phyloP scores from a whole-genome alignment of 2,888 invertebrate genomes.

The Heteropelma amictum region DNA sequence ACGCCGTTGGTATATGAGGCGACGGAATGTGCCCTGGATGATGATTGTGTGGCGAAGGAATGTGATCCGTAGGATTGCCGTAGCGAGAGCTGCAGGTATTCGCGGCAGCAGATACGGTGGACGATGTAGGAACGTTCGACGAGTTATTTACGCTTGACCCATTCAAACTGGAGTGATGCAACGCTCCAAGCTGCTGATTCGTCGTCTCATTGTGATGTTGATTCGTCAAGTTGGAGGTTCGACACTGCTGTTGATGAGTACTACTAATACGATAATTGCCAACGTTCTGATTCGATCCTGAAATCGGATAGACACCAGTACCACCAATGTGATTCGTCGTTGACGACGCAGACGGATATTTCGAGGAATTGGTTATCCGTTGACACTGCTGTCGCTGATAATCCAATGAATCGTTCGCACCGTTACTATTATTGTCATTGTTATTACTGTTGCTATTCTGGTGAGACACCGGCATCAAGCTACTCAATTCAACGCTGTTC shows the following conservation, averaged over 20 bases:
- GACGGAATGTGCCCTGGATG: conserved; percentile 72
- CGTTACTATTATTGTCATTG: conserved; percentile 18
- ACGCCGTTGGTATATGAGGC: conserved; percentile 64
- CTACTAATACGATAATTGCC: conserved; percentile 57
- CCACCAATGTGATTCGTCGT: conserved; percentile 40
- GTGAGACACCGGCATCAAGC: conserved; percentile 46
- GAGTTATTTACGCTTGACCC: conserved; percentile 44
- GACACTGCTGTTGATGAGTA: conserved; percentile 57
- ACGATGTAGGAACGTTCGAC: conserved; percentile 48
- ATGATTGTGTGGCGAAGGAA: conserved; percentile 71
- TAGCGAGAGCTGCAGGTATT: conserved; percentile 69
- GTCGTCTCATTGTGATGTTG: conserved; percentile 41
- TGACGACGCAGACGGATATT: conserved; percentile 42
- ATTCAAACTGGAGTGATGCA: conserved; percentile 49
- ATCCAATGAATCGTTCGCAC: conserved; percentile 38
- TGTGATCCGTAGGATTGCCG: conserved; percentile 67
- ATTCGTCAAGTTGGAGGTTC: conserved; percentile 26
- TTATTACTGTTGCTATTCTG: conserved; percentile 34
- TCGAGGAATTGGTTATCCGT: conserved; percentile 60
- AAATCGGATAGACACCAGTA: conserved; percentile 48
- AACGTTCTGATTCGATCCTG: conserved; percentile 45
- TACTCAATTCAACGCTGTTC: conserved; percentile 62
- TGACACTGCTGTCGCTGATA: conserved; percentile 63
- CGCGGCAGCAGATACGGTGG: conserved; percentile 57
- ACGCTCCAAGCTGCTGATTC: conserved; percentile 30